These are phyloP conservation scores for Hypselothyrea guttata DNA, from an alignment of 2,888 invertebrate genomes.

Conservation along the genomic window DNA sequence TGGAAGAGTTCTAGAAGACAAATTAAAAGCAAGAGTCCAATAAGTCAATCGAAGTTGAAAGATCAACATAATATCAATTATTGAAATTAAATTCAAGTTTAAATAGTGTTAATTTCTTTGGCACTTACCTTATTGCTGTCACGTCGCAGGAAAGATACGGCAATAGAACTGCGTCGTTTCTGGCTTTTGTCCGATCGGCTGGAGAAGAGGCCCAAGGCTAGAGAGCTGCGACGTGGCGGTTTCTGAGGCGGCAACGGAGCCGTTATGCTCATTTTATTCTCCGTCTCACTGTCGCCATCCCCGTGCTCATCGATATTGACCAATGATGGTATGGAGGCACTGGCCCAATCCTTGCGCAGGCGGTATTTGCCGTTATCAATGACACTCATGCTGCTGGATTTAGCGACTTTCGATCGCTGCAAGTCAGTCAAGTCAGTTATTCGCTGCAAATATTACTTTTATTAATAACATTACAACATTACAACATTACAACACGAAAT, in stretches of 20 bases:
- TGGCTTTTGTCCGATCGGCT: slow-evolving; percentile 78
- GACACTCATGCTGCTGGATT: slow-evolving; percentile 76
- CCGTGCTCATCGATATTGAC: slow-evolving; percentile 81
- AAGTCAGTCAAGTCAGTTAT: slow-evolving; percentile 40
- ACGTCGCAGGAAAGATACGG: slow-evolving; percentile 80
- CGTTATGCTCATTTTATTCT: slow-evolving; percentile 54
- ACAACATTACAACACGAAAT: slow-evolving; percentile 8
- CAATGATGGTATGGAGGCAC: slow-evolving; percentile 82
- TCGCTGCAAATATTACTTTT: slow-evolving; percentile 56
- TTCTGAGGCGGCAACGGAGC: slow-evolving; percentile 77
- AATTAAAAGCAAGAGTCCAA: not conserved
- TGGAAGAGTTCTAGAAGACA: slow-evolving; percentile 70
- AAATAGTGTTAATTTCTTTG: too few species aligned
- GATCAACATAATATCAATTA: not conserved
- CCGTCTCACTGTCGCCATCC: slow-evolving; percentile 64
- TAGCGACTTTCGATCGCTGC: slow-evolving; percentile 20
- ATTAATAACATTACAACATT: slow-evolving; percentile 29
- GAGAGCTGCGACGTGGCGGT: slow-evolving; percentile 81
- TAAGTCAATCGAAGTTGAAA: too few species aligned
- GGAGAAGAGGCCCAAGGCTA: slow-evolving; percentile 79
- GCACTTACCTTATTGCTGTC: slow-evolving; percentile 80
- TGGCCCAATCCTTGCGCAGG: slow-evolving; percentile 82
- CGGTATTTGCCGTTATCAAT: slow-evolving; percentile 82
- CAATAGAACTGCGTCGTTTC: slow-evolving; percentile 82
- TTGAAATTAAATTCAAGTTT: not conserved